These are phyloP conservation scores for Papilio helenus DNA, from an alignment of 1,140 invertebrate genomes.

Conservation along the genomic window DNA sequence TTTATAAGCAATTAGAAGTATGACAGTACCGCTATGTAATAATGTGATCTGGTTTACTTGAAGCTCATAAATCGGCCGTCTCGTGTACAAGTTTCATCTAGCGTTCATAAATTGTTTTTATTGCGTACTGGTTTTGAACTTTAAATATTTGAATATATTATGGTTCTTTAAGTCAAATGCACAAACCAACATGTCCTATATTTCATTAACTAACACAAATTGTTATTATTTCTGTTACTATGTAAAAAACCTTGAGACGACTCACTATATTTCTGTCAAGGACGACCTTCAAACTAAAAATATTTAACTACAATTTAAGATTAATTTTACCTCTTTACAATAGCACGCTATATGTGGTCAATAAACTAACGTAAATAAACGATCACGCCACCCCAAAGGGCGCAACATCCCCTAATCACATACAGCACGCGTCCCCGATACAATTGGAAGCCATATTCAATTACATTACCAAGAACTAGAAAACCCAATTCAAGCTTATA, in stretches of 20 bases:
- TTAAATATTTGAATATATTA: constrained; percentile 27
- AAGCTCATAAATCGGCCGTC: constrained; percentile 12
- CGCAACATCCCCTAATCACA: constrained; percentile 17
- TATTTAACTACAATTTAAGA: not conserved
- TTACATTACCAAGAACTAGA: not conserved
- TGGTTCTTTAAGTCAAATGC: not conserved
- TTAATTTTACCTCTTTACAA: constrained; percentile 6
- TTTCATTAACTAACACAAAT: too few species aligned
- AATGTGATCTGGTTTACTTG: constrained; percentile 26
- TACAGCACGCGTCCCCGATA: not conserved
- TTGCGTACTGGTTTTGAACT: constrained; percentile 12
- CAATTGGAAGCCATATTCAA: constrained; percentile 4
- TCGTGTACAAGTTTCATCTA: constrained; percentile 28
- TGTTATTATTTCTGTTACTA: not conserved
- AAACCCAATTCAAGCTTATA: not conserved
- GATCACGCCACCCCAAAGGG: not conserved
- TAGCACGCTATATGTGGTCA: not conserved
- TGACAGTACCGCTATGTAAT: constrained; percentile 26
- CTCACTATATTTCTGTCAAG: not conserved
- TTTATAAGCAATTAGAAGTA: not conserved
- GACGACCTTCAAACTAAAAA: not conserved
- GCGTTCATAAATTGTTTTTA: constrained; percentile 32
- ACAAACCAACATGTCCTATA: not conserved
- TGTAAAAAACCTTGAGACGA: not conserved
- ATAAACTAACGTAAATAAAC: not conserved